A percentile compares a stretch with the other conserved stretches of the same genome.
phyloP scores from a whole-genome alignment of 2,888 invertebrate genomes.

The Papilio gigon region DNA sequence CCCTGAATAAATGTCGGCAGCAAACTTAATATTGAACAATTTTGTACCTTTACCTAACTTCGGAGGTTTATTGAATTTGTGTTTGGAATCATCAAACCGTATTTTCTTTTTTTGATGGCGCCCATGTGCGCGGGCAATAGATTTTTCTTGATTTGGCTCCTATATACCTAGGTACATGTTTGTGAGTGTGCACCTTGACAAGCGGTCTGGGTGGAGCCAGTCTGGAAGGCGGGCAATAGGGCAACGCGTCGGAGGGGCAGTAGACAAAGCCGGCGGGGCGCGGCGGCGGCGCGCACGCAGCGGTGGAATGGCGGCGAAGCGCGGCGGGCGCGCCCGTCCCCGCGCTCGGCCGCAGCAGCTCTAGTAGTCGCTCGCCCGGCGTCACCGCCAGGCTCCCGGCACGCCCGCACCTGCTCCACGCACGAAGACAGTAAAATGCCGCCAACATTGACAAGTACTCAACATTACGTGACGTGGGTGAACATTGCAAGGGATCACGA shows the following conservation, averaged over 20 bases:
- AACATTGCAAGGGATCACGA: not conserved
- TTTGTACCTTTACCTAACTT: not conserved
- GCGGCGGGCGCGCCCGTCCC: slow-evolving; percentile 51
- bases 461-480: not conserved
- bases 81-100: not conserved
- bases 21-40: slow-evolving; percentile 20
- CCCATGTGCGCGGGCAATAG: too few relatives aligned
- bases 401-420: slow-evolving; percentile 68
- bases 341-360: slow-evolving; percentile 75
- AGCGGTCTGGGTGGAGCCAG: slow-evolving; percentile 65
- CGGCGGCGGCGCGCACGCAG: slow-evolving; percentile 53
- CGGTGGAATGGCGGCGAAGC: slow-evolving; percentile 76
- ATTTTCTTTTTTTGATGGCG: too few relatives aligned
- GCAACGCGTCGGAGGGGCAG: slow-evolving; percentile 79
- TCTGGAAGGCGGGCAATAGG: slow-evolving; percentile 78
- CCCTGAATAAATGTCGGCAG: not conserved
- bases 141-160: too few relatives aligned
- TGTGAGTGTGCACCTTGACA: slow-evolving; percentile 50
- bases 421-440: slow-evolving; percentile 26
- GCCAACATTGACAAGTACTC: not conserved
- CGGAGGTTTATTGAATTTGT: not conserved
- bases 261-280: slow-evolving; percentile 73
- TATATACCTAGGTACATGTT: too few relatives aligned
- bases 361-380: slow-evolving; percentile 80
- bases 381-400: slow-evolving; percentile 78